Conservation (phyloP, 23 tunicate species). For the Halocynthia roretzi region DNA sequence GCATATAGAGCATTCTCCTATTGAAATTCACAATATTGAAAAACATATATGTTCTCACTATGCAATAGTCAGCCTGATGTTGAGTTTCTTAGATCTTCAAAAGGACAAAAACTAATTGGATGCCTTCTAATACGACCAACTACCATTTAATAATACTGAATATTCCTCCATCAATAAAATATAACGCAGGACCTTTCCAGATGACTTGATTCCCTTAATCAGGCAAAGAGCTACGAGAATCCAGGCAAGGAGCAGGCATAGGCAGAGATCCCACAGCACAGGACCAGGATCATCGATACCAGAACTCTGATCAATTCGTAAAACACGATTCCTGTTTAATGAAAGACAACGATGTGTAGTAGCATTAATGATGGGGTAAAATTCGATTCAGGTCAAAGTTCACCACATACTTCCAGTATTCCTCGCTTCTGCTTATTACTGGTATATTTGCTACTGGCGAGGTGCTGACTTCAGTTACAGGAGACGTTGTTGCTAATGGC, state of each 20-base stretch:
- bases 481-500: no score
- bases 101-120: no score
- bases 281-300: constrained; percentile 69
- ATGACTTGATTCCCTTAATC: constrained; percentile 69
- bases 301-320: constrained; percentile 51
- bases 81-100: no score
- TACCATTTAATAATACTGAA: no score
- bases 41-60: no score
- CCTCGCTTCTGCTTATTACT: constrained; percentile 46
- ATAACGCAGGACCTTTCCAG: constrained; percentile 50
- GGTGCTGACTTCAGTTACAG: no score
- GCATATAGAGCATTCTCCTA: no score
- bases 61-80: no score
- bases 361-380: background rate
- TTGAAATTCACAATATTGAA: no score
- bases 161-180: no score
- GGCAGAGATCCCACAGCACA: constrained; percentile 70
- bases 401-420: constrained; percentile 57
- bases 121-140: no score
- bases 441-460: background rate
- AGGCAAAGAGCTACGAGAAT: constrained; percentile 56
- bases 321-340: constrained; percentile 47
- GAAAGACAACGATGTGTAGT: no score
- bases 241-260: constrained; percentile 69
- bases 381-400: background rate